A percentile compares a stretch with the other conserved stretches of the same genome.
phyloP scores from a whole-genome alignment of 2,888 invertebrate species.

The Cybosia mesomella region DNA sequence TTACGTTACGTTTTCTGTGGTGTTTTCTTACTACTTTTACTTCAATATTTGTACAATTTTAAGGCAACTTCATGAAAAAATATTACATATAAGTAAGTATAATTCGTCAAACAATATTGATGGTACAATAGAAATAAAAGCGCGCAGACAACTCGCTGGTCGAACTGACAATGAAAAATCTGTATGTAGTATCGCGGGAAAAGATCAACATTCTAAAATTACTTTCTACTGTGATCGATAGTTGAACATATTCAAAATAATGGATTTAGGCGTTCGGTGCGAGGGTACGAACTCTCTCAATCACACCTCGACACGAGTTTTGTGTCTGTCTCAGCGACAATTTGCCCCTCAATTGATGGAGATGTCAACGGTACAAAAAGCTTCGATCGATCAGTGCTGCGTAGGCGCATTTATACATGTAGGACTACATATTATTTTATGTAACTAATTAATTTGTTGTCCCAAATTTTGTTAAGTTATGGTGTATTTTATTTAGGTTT shows the following conservation, averaged over 20 bases:
- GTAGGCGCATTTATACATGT: conserved; percentile 70
- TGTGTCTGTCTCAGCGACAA: conserved; percentile 70
- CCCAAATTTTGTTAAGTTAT: conserved; percentile 29
- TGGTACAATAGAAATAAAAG: conserved; percentile 33
- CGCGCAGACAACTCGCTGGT: conserved; percentile 35
- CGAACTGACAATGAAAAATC: conserved; percentile 64
- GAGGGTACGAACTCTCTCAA: conserved; percentile 71
- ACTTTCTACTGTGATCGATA: conserved; percentile 75
- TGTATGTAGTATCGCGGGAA: conserved; percentile 57
- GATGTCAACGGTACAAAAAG: conserved; percentile 85
- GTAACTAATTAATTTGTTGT: conserved; percentile 40
- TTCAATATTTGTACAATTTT: neutral
- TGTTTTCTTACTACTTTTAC: neutral
- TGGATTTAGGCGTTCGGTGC: conserved; percentile 58
- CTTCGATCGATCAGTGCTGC: conserved; percentile 81
- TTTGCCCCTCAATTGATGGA: conserved; percentile 83
- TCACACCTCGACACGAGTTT: conserved; percentile 76
- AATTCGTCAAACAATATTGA: conserved; percentile 19
- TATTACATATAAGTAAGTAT: neutral
- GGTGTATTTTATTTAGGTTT: neutral
- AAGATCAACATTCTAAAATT: conserved; percentile 68
- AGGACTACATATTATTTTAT: conserved; percentile 50
- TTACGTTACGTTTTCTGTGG: neutral
- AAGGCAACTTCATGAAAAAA: neutral
- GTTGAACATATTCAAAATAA: conserved; percentile 79